Conservation (phyloP, 2,797 vertebrate genomes). For the Bradypus variegatus region DNA sequence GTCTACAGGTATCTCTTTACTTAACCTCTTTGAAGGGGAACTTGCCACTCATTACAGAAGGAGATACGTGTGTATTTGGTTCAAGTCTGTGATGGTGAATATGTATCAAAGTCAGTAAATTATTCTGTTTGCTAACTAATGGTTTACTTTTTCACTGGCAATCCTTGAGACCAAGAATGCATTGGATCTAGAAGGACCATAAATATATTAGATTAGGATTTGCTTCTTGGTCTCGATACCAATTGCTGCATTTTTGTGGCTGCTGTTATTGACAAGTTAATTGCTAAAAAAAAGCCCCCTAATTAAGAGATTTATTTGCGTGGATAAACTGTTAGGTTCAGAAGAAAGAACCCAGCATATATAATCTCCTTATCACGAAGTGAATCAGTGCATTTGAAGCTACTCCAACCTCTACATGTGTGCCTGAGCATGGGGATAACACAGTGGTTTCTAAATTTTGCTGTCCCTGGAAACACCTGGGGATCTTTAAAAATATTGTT, state of each 20-base stretch:
- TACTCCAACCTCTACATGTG: not conserved
- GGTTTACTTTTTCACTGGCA: not conserved
- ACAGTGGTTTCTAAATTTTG: not conserved
- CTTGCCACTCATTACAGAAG: not conserved
- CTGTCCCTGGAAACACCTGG: not conserved
- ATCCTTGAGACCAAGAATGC: not conserved
- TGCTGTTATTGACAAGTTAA: constrained; percentile 17
- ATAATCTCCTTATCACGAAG: not conserved
- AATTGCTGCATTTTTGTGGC: not conserved
- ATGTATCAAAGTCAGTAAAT: not conserved
- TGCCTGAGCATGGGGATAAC: not conserved
- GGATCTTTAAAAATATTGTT: not conserved
- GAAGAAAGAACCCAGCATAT: not conserved
- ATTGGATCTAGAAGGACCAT: not conserved
- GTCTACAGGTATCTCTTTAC: not conserved
- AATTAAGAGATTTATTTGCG: constrained; percentile 41
- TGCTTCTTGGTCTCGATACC: not conserved
- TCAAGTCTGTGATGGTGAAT: not conserved
- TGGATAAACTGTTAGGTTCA: not conserved
- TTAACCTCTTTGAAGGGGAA: not conserved
- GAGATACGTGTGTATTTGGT: not conserved
- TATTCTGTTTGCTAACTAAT: not conserved
- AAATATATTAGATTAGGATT: not conserved
- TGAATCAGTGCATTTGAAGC: not conserved
- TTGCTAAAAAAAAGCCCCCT: not conserved